Conservation (phyloP, 1,140 invertebrate species). For the Phthorimaea operculella region DNA sequence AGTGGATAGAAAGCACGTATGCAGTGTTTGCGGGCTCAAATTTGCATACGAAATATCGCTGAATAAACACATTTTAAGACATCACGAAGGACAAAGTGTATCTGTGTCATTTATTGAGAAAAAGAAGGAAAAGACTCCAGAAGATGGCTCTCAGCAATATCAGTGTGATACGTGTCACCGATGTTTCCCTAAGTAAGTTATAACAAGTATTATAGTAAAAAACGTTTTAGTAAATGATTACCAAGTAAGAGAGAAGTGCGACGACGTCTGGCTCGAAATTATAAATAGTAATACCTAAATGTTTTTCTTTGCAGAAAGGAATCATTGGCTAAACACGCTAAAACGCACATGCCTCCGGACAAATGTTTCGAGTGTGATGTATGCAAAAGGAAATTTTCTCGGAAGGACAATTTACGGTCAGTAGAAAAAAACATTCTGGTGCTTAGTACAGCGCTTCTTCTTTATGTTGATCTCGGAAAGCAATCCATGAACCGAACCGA, state of each 20-base stretch:
- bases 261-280: too few relatives aligned
- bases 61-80: conserved; percentile 57
- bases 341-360: conserved; percentile 55
- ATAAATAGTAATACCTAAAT: neutral
- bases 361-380: conserved; percentile 65
- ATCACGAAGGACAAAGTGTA: conserved; percentile 51
- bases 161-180: conserved; percentile 65
- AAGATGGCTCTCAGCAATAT: conserved; percentile 22
- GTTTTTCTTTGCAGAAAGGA: conserved; percentile 45
- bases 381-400: conserved; percentile 67
- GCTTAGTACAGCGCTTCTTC: too few relatives aligned
- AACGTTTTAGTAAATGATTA: too few relatives aligned
- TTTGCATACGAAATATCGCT: conserved; percentile 58
- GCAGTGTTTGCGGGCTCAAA: conserved; percentile 45
- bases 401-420: conserved; percentile 62
- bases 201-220: neutral
- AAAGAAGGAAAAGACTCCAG: conserved; percentile 24
- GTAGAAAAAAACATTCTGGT: too few relatives aligned
- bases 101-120: conserved; percentile 47
- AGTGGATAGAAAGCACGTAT: conserved; percentile 40
- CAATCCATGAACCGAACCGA: too few relatives aligned
- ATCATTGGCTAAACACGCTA: conserved; percentile 62
- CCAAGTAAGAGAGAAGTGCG: too few relatives aligned
- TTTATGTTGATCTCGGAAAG: too few relatives aligned
- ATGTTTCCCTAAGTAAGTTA: conserved; percentile 56